Conservation (phyloP, 2,113 vertebrate species). For the Falcunculus frontatus region DNA sequence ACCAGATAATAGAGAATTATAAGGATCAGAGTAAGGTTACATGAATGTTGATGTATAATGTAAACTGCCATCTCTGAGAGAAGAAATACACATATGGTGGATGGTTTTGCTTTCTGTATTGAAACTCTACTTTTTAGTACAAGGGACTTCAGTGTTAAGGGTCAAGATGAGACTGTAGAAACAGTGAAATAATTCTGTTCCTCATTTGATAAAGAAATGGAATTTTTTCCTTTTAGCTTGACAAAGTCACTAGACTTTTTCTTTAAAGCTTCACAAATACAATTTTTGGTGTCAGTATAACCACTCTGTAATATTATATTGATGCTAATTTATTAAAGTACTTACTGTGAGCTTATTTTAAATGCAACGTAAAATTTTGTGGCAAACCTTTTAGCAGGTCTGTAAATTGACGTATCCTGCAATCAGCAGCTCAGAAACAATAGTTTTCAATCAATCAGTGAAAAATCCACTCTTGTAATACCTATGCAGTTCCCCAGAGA, state of each 20-base stretch:
- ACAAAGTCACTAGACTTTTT: background rate
- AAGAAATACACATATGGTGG: background rate
- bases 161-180: background rate
- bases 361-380: conserved; percentile 62
- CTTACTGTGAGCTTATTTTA: conserved; percentile 54
- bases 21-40: background rate
- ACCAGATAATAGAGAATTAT: background rate
- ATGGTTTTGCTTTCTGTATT: background rate
- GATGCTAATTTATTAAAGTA: conserved; percentile 67
- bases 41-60: background rate
- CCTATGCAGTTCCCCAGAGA: background rate
- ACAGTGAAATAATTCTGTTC: background rate
- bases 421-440: conserved; percentile 61
- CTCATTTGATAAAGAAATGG: conserved; percentile 2
- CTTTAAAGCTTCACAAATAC: conserved; percentile 40
- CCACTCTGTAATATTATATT: conserved; percentile 46
- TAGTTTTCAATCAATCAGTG: conserved; percentile 62
- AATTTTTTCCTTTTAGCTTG: conserved; percentile 22
- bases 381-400: conserved; percentile 58
- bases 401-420: conserved; percentile 52
- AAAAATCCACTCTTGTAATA: background rate
- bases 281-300: conserved; percentile 61
- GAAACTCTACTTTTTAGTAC: background rate
- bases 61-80: background rate
- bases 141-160: background rate